Base-by-base conservation (phyloP, 2,797 vertebrate genomes). In the Phoxinus dragarum region DNA sequence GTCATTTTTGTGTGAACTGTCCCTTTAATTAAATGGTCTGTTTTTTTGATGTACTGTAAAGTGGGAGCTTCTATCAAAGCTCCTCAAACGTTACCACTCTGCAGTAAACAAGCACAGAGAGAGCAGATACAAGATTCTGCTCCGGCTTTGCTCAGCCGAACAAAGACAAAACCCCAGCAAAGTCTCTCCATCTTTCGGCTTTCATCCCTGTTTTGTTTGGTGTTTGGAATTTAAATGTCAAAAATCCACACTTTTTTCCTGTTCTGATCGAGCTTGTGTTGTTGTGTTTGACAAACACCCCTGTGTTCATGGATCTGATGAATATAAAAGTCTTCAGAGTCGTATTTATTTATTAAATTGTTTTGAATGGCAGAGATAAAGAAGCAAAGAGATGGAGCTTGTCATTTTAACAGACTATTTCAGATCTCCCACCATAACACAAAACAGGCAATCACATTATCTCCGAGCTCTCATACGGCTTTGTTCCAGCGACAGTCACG, bases 321-420 rank as follows among this genome's bases (percentile, higher is more conserved):
- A 92, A 93, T 91, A 92, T 90, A 92, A 93, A 93, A 89, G 85
- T 89, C 79, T 84, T 90, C 88, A 84, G 85, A 88, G 88, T 49
- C 83, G 88, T 82, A 89, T 92, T 92, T 91, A 90, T 90, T 90
- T 88, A 59, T 76, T 64, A 79, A 61, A 85, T 80, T 83, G 72
- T 91, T 92, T 90, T 89, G 80, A 91, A 92, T 91, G 88, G 16
- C 61, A 88, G 91, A 82, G 83, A 86, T 76, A 79, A 88, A 86
- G 90, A 91, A 92, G 88, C 81, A 86, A 92, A 89, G 87, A 93
- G 89, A 93, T 86, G 85, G 87, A 74, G 72, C 49, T 87, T 93
- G 92, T 94, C 93, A 93, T 82, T 91, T 92, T 90, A 86, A 85
- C 78, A 89, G 86, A 91, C 87, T 86, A 86, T 84, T 81, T 79